Evolutionary conservation across 2,797 vertebrate species (phyloP), one percentile per base, ranked within the genome.

Genomic region (Denticeps clupeoides): DNA sequence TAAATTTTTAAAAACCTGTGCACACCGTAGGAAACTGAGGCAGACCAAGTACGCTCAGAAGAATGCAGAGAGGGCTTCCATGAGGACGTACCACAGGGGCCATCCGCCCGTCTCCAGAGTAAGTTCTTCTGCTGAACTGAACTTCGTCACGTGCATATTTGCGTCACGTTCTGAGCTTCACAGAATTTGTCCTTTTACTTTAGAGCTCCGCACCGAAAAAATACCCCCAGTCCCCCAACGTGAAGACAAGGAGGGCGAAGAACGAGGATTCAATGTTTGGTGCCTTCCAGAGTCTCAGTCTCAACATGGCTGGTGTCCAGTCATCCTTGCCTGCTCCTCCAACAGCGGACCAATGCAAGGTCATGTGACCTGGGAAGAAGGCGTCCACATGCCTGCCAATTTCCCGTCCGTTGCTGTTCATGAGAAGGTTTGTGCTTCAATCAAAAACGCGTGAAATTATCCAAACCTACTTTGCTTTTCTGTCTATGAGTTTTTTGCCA

Each of bases 61-160:
- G 64, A 79, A 73, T 2, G 77, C 79, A 0, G 73, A 84, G 27
- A 66, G 75, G 49, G 7, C 59, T 0, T 68, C 80, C 3, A 62
- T 65, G 24, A 73, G 23, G 13, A 64, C 66, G 4, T 68, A 79
- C 49, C 84, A 80, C 67, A 73, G 77, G 58, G 82, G 67, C 48
- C 80, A 84, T 29, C 82, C 84, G 68, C 81, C 70, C 53, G 75
- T 81, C 21, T 66, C 76, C 1, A 67, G 70, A 70, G 84, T 85
- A 42, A 23, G 63, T 18, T 12, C 18, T 3, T 2, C 8, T 32
- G 18, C 13, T 7, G 31, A 9, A 12, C 7, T 54, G 23, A 31
- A n/a, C n/a, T n/a, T n/a, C n/a, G n/a, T n/a, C n/a, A n/a, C n/a
- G n/a, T n/a, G n/a, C n/a, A n/a, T n/a, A 31, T 31, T 10, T 4